Conservation (phyloP, 2,113 vertebrate genomes). For the Ictalurus punctatus region DNA sequence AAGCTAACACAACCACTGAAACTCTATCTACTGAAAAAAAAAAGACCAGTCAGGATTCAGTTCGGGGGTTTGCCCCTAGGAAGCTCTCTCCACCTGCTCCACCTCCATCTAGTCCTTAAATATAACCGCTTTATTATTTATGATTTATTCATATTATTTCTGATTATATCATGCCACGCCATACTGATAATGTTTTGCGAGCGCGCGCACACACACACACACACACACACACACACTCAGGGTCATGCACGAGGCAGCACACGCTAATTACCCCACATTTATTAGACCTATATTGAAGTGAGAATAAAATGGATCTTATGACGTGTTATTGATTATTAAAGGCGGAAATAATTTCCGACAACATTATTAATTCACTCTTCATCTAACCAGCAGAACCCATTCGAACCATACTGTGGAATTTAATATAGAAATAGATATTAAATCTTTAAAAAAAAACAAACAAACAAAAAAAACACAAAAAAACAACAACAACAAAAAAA, state of each 20-base stretch:
- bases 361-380: neutral
- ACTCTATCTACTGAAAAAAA: neutral
- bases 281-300: neutral
- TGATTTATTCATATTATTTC: no score
- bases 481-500: neutral
- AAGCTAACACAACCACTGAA: neutral
- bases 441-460: neutral
- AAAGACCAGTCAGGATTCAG: neutral
- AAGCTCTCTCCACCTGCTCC: no score
- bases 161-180: no score
- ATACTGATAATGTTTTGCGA: no score
- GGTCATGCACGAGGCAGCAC: neutral
- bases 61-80: neutral
- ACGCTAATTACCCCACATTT: neutral
- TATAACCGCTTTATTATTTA: neutral
- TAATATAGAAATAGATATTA: neutral
- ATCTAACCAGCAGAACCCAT: neutral
- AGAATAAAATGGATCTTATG: neutral
- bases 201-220: neutral
- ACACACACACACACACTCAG: slow-evolving; percentile 6
- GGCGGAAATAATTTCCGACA: neutral
- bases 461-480: neutral
- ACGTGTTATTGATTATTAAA: neutral
- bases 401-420: neutral
- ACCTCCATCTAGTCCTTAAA: neutral